Percentiles rank a stretch among this genome's conserved stretches.
Evolutionary conservation across 2,113 vertebrate genomes (phyloP).

Genomic region (Rutilus rutilus): DNA sequence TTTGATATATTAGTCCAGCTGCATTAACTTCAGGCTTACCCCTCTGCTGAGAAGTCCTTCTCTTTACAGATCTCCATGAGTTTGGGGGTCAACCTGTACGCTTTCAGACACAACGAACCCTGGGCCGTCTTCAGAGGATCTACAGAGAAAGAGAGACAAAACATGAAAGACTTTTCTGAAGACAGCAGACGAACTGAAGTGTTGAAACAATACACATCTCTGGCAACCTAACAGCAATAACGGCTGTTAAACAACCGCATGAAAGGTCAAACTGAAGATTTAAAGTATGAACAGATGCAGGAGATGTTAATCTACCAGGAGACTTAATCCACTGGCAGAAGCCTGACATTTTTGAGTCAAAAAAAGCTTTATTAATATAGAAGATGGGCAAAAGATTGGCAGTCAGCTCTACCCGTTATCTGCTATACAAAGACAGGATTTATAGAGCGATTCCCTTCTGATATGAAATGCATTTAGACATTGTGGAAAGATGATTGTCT

Average conservation of each 20-base stretch:
- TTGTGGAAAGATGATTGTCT: conserved; percentile 19
- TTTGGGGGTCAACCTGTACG: conserved; percentile 87
- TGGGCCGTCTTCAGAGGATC: conserved; percentile 89
- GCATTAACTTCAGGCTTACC: conserved; percentile 66
- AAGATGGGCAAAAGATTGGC: conserved; percentile 39
- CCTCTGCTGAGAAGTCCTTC: conserved; percentile 89
- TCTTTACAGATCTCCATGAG: conserved; percentile 92
- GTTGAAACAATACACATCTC: not conserved
- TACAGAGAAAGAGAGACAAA: conserved; percentile 52
- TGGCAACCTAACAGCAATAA: not conserved
- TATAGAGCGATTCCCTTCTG: conserved; percentile 10
- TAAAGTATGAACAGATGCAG: not conserved
- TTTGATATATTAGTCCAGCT: not conserved
- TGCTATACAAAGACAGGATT: conserved; percentile 28
- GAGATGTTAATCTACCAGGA: conserved; percentile 31
- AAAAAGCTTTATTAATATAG: conserved; percentile 54
- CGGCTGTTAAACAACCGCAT: not conserved
- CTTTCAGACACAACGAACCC: conserved; percentile 86
- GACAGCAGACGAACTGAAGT: not conserved
- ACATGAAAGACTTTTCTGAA: not conserved
- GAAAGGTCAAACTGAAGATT: conserved; percentile 24
- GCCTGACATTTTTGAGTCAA: conserved; percentile 42
- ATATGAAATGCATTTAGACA: conserved; percentile 40
- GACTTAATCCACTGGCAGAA: conserved; percentile 57
- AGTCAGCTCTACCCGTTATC: conserved; percentile 40